Evolutionary conservation across 2,113 vertebrate genomes (phyloP), one percentile per base, ranked within the genome.

Genomic region (Rafetus swinhoei): DNA sequence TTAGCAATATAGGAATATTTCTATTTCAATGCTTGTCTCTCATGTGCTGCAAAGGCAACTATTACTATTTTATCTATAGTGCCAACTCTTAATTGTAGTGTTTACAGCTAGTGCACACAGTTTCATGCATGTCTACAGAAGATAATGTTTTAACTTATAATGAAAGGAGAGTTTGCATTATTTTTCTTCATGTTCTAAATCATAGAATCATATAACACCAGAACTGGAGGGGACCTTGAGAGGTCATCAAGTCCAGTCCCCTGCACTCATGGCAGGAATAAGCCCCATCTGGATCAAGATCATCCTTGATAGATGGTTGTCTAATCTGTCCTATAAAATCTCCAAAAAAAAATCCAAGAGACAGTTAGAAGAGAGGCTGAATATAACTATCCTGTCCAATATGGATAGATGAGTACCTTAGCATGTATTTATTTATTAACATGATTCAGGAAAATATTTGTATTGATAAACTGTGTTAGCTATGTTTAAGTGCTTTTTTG

Each of bases 111-210:
- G 93, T 92, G 82, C 35, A 77, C 12, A 54, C 2, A 10, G 79
- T 55, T 91, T 86, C 77, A 87, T 15, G 7, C 65, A 72, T 2
- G 9, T 72, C 65, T 69, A 32, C 65, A 35, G 65, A 18, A 4
- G 65, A 35, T 35, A 22, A 76, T 25, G 3, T 93, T 93, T 7
- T 93, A 35, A 59, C n/a, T 88, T 69, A 85, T 35, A 50, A 85
- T 14, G 15, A 95, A 22, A 95, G 56, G n/a, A 82, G 25, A 57
- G 65, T 53, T 35, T 84, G 62, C 22, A 76, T 35, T 86, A 53
- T 74, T 93, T 96, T 95, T 72, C 86, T 84, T 35, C 53, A 60
- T 93, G n/a, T 88, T 89, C 59, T 84, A 87, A 90, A 45, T 45
- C 45, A 45, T 45, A 45, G 45, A 45, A 45, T 45, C 45, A 45